Evolutionary conservation across 2,113 vertebrate species (phyloP), one percentile per base, ranked within the genome.

Genomic region (Eulemur macaco): DNA sequence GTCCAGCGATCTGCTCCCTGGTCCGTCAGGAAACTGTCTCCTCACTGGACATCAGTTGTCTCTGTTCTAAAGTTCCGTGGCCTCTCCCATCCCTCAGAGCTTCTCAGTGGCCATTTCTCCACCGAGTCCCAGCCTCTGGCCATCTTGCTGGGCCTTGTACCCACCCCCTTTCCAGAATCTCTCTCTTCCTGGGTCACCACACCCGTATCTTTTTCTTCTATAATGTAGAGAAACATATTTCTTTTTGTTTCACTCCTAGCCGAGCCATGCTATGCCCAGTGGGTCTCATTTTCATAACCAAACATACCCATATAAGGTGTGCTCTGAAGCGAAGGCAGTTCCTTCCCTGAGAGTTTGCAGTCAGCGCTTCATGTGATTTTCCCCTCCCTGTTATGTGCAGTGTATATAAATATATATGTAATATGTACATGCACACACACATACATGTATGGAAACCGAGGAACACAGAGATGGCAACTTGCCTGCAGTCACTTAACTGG

Each of bases 281-380:
- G 34, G 39, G 45, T 58, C 96, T 94, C 66, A 47, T 93, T 82
- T 91, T 63, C 42, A 56, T 64, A 56, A 95, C 7, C 86, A 83
- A 83, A 89, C 74, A 91, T 78, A 66, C 1, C 91, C 86, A 86
- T 74, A 78, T 88, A 98, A 69, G 50, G 85, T 85, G 21, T 20
- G 12, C 23, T 78, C 66, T 45, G 56, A 63, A 77, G 81, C 60
- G 39, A 34, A 88, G 56, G 68, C 54, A 12, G 14, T 42, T 92
- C 39, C 63, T 56, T 92, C 83, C 63, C 54, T 39, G 37, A 78
- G 37, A 78, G 37, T 31, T 27, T 56, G 31, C 20, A 71, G 47
- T 85, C 6, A 6, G 25, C 8, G n/a, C 12, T 81, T 85, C 25
- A 77, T 42, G 25, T 52, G 39, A 92, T n/a, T 87, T 17, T 23